These are phyloP conservation scores for Myxocyprinus asiaticus DNA, from an alignment of 2,113 vertebrate species.

Conservation along the genomic window DNA sequence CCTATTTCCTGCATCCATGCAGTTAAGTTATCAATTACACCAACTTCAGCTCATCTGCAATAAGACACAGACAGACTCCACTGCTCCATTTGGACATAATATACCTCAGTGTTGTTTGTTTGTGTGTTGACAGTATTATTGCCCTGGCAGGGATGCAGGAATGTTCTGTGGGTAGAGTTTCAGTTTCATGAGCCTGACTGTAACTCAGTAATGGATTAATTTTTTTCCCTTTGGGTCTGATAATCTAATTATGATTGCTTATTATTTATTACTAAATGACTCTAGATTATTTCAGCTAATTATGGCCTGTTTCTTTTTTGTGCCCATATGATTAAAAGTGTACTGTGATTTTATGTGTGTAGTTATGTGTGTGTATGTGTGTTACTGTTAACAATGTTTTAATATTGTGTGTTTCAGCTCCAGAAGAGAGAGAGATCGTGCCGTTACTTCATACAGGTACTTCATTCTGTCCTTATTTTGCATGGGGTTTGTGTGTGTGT, in stretches of 20 bases:
- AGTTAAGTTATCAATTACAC: conserved; percentile 32
- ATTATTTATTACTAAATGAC: conserved; percentile 41
- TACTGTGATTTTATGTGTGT: conserved; percentile 5
- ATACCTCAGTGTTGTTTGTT: conserved; percentile 21
- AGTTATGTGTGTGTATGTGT: background rate
- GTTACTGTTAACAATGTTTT: background rate
- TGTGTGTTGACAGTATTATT: conserved; percentile 21
- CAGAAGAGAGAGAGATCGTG: conserved; percentile 55
- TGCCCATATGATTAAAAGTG: conserved; percentile 23
- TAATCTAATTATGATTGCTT: conserved; percentile 43
- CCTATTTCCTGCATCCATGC: conserved; percentile 16
- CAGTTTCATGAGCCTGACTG: conserved; percentile 29
- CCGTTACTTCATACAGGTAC: conserved; percentile 56
- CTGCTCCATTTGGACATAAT: background rate
- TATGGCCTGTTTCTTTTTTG: conserved; percentile 18
- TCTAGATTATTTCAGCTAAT: conserved; percentile 38
- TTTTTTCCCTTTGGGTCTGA: conserved; percentile 31
- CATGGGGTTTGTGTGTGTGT: background rate
- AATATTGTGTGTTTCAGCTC: conserved; percentile 49
- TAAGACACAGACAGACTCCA: conserved; percentile 15
- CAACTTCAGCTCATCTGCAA: conserved; percentile 24
- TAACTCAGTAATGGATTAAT: conserved; percentile 22
- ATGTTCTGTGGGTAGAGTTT: conserved; percentile 10
- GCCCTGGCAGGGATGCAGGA: background rate
- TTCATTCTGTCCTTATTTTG: background rate